Evolutionary conservation across 2,888 invertebrate genomes (phyloP).

Genomic region (Drosophila austrosaltans): DNA sequence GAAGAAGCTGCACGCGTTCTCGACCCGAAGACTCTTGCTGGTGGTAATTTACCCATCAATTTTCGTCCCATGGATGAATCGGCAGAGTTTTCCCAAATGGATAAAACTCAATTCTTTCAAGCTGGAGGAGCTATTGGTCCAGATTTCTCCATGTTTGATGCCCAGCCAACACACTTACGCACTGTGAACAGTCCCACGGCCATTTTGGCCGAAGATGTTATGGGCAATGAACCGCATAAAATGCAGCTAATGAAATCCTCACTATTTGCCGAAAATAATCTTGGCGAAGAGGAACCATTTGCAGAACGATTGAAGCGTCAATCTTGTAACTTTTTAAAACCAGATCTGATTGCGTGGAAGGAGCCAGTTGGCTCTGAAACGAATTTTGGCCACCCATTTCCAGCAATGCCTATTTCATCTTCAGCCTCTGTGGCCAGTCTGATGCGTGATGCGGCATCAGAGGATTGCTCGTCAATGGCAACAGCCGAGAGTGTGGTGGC

Average conservation of each 20-base stretch:
- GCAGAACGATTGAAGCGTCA: conserved; percentile 24
- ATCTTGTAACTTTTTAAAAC: conserved; percentile 48
- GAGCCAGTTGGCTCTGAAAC: conserved; percentile 65
- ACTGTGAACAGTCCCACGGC: conserved; percentile 86
- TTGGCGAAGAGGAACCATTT: conserved; percentile 68
- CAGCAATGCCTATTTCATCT: conserved; percentile 58
- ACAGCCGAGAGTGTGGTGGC: conserved; percentile 36
- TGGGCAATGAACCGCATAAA: conserved; percentile 87
- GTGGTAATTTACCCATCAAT: conserved; percentile 46
- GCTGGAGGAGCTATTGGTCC: conserved; percentile 56
- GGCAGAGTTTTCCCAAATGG: conserved; percentile 79
- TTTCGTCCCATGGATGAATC: conserved; percentile 76
- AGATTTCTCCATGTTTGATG: conserved; percentile 76
- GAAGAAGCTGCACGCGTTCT: conserved; percentile 70
- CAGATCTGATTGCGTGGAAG: conserved; percentile 66
- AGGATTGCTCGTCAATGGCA: conserved; percentile 63
- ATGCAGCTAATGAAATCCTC: conserved; percentile 94
- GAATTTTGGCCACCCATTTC: conserved; percentile 64
- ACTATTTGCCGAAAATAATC: conserved; percentile 84
- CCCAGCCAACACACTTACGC: conserved; percentile 30
- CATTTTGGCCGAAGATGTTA: conserved; percentile 86
- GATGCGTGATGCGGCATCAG: conserved; percentile 55
- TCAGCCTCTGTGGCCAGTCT: conserved; percentile 67
- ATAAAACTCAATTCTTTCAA: conserved; percentile 81
- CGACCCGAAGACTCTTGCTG: conserved; percentile 68